A percentile compares a stretch with the other conserved stretches of the same genome.
Evolutionary conservation across 1,140 invertebrate genomes (phyloP).

Genomic region (Dreissena polymorpha): DNA sequence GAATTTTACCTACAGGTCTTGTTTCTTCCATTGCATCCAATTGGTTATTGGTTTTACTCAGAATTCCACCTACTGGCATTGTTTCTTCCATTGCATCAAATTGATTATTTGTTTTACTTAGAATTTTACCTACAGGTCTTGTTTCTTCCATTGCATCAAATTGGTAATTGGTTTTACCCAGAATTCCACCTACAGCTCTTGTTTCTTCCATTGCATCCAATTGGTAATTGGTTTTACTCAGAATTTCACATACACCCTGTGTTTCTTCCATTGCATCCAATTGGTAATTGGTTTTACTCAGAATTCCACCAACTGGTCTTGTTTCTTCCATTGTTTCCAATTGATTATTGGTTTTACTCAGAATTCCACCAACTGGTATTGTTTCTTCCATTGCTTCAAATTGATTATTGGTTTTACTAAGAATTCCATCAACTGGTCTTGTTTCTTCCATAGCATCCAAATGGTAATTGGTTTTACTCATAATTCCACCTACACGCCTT

Average conservation of each 20-base stretch:
- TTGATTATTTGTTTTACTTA: conserved; percentile 8
- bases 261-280: no score
- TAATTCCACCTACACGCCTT: conserved; percentile 32
- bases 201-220: no score
- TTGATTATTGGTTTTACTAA: neutral
- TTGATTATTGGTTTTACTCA: no score
- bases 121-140: neutral
- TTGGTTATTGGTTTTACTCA: neutral
- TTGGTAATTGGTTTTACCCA: no score
- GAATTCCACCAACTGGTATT: no score
- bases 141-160: no score
- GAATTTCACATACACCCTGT: neutral
- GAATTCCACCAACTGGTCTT: no score
- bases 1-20: neutral
- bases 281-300: no score
- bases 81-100: conserved; percentile 37
- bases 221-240: neutral
- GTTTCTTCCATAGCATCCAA: conserved; percentile 39
- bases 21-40: neutral
- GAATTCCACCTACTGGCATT: conserved; percentile 27
- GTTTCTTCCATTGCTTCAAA: no score
- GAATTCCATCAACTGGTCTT: conserved; percentile 11
- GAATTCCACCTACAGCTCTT: no score
- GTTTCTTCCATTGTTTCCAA: no score
- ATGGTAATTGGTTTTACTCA: no score